Percentiles rank a stretch among this genome's conserved stretches.
These are phyloP conservation scores for Phyllotis vaccarum DNA, from an alignment of 2,797 vertebrate genomes.

Conservation along the genomic window DNA sequence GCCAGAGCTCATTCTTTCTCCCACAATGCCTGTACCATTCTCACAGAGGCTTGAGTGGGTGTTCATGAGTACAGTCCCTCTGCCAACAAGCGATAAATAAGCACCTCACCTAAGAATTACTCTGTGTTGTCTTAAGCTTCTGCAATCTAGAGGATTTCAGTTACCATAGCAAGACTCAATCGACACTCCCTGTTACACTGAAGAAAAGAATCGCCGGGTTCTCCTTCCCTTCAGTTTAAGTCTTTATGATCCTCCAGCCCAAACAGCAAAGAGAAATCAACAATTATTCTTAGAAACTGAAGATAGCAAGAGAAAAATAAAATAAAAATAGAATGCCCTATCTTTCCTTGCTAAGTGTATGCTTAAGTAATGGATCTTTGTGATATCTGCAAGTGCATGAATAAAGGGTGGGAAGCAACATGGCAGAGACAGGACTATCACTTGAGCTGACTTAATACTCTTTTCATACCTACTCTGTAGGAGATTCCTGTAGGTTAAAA, in stretches of 20 bases:
- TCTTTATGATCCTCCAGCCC: not conserved
- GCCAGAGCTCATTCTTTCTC: not conserved
- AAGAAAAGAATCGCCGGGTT: not conserved
- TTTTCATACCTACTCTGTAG: not conserved
- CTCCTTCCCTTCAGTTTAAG: not conserved
- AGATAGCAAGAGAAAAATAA: not conserved
- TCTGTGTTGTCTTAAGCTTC: not conserved
- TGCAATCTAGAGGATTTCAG: not conserved
- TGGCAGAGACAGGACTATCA: not conserved
- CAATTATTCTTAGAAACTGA: not conserved
- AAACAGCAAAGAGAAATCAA: not conserved
- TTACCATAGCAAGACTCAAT: not conserved
- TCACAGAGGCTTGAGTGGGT: not conserved
- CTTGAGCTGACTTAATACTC: not conserved
- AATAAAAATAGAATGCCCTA: not conserved
- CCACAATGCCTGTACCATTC: not conserved
- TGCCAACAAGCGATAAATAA: not conserved
- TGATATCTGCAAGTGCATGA: not conserved
- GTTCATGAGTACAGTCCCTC: not conserved
- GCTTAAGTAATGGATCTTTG: not conserved
- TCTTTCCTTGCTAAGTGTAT: not conserved
- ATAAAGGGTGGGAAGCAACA: not conserved
- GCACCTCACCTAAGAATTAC: not conserved
- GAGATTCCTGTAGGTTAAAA: not conserved
- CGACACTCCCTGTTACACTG: not conserved